A percentile compares a stretch with the other conserved stretches of the same genome.
phyloP scores from a whole-genome alignment of 2,888 invertebrate species.

The Luperina nickerlii region DNA sequence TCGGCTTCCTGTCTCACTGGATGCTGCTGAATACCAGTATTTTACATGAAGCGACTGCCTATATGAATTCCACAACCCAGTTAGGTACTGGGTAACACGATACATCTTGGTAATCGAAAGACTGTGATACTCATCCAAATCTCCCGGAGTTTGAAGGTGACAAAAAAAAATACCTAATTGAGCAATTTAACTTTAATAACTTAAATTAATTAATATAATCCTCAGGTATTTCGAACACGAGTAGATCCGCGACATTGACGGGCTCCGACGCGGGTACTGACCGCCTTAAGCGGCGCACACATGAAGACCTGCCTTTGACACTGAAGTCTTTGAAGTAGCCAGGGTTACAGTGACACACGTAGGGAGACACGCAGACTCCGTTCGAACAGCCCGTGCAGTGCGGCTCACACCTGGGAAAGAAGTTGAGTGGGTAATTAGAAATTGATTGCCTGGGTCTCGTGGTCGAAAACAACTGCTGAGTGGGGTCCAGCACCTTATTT shows the following conservation, averaged over 20 bases:
- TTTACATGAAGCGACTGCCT: too few species aligned
- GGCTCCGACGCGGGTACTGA: slow-evolving; percentile 63
- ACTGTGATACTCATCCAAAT: too few species aligned
- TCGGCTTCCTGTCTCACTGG: too few species aligned
- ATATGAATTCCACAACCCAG: too few species aligned
- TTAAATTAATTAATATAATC: slow-evolving; percentile 35
- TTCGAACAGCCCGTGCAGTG: slow-evolving; percentile 93
- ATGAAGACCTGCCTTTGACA: slow-evolving; percentile 91
- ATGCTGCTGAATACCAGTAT: too few species aligned
- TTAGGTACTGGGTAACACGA: too few species aligned
- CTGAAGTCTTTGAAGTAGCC: slow-evolving; percentile 92
- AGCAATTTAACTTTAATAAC: too few species aligned
- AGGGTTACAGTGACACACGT: slow-evolving; percentile 93
- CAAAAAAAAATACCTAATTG: too few species aligned
- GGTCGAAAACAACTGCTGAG: neutral
- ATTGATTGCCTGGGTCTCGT: neutral
- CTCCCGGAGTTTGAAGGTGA: too few species aligned
- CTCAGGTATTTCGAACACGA: slow-evolving; percentile 72
- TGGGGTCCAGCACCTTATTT: neutral
- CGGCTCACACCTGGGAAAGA: slow-evolving; percentile 87
- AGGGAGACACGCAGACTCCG: slow-evolving; percentile 93
- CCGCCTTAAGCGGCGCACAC: slow-evolving; percentile 88
- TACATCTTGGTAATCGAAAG: too few species aligned
- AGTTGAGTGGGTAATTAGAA: neutral
- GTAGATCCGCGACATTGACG: slow-evolving; percentile 63